phyloP scores from a whole-genome alignment of 1,140 invertebrate genomes.

The Leptestheria dahalacensis region DNA sequence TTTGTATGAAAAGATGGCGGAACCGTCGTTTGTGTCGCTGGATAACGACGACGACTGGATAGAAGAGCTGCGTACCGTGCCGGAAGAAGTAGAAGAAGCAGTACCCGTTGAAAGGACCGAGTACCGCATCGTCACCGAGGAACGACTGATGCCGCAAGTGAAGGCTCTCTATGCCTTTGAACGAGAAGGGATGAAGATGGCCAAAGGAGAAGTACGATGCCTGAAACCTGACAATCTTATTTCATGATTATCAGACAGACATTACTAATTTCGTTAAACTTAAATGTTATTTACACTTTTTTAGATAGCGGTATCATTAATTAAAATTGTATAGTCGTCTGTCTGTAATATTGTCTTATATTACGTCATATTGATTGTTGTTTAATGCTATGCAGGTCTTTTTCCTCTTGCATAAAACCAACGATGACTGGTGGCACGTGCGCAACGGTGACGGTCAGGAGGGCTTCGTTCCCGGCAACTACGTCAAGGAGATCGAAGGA shows the following conservation, averaged over 20 bases:
- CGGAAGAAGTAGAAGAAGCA: conserved; percentile 80
- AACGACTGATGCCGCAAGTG: conserved; percentile 78
- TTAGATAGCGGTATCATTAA: too few species aligned
- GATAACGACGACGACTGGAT: conserved; percentile 26
- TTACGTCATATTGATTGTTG: conserved; percentile 6
- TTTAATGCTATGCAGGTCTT: conserved; percentile 42
- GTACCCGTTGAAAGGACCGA: conserved; percentile 72
- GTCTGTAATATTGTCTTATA: background rate
- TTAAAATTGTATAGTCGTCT: too few species aligned
- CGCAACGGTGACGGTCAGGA: conserved; percentile 77
- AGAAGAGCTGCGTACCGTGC: conserved; percentile 47
- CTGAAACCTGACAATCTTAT: too few species aligned
- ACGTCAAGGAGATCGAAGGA: conserved; percentile 83
- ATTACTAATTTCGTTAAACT: too few species aligned
- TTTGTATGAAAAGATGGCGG: background rate
- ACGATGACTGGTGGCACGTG: conserved; percentile 97
- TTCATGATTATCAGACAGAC: too few species aligned
- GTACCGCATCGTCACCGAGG: conserved; percentile 65
- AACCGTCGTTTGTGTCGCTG: background rate
- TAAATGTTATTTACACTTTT: too few species aligned
- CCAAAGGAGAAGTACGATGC: conserved; percentile 80
- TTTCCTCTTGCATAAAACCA: conserved; percentile 86
- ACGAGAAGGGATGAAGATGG: conserved; percentile 83
- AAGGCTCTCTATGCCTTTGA: conserved; percentile 71
- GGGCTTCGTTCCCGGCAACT: conserved; percentile 95